These are phyloP conservation scores for Entomyzon cyanotis DNA, from an alignment of 2,113 vertebrate genomes.

Conservation along the genomic window DNA sequence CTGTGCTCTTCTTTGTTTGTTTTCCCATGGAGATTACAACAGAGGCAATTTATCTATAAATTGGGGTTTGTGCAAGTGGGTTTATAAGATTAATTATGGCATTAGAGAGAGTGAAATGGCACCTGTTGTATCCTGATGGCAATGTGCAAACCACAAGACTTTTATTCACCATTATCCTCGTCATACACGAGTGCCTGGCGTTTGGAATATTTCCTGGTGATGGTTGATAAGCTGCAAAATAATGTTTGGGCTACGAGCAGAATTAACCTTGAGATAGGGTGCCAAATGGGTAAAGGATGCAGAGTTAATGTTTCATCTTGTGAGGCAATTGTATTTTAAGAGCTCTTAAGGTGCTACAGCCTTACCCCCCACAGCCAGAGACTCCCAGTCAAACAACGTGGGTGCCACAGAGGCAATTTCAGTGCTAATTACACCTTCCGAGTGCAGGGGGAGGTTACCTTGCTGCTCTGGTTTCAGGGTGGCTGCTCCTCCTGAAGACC, in stretches of 20 bases:
- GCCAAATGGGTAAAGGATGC: background rate
- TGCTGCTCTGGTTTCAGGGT: slow-evolving; percentile 5
- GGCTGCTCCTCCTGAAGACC: background rate
- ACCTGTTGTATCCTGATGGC: background rate
- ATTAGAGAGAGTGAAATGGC: background rate
- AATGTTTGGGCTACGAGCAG: background rate
- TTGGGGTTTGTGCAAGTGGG: background rate
- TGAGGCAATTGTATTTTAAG: background rate
- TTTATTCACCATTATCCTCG: background rate
- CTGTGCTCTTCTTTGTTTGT: background rate
- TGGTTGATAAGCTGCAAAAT: background rate
- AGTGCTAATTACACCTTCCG: background rate
- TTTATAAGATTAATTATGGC: background rate
- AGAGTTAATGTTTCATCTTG: background rate
- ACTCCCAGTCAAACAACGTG: background rate
- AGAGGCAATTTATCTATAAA: background rate
- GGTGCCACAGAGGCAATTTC: background rate
- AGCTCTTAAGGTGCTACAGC: background rate
- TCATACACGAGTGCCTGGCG: background rate
- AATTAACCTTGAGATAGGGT: background rate
- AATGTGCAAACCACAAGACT: background rate
- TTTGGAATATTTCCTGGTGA: background rate
- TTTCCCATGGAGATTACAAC: background rate
- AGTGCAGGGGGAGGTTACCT: background rate
- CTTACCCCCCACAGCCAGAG: background rate